Base-by-base conservation (phyloP, 2,113 vertebrate genomes). In the Lagenorhynchus albirostris region DNA sequence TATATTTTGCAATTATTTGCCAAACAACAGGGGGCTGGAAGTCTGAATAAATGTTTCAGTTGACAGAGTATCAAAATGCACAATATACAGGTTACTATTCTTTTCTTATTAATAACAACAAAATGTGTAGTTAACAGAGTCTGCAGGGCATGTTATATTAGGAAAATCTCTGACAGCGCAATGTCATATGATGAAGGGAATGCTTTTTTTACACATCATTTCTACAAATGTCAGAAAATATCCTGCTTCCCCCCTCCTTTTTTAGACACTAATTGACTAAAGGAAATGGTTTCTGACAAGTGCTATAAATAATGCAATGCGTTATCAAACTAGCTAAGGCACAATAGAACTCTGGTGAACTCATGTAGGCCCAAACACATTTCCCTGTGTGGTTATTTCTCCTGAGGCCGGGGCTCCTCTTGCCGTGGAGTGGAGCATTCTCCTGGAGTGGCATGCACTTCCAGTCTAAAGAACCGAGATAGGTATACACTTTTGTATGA, bases 231-330 rank as follows among this genome's bases (percentile, higher is more conserved):
- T 88, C 68, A 95, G 73, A 95, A 95, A 96, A 91, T 67, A 91
- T 74, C 47, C 58, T 88, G 5, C 29, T 86, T 38, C 41, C 71
- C 44, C 33, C 25, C 31, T 68, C 74, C 63, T 74, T 74, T 77
- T 93, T 90, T 50, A 85, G 63, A 91, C 65, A 71, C 41, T 70
- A 93, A 92, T 3, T 92, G 74, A 94, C 50, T 84, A 96, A 91
- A 96, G 96, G 98, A 92, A 95, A 92, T 90, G 12, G 60, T 76
- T 96, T 97, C 84, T 93, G 70, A 94, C 63, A 96, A 62, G 12
- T 53, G 65, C 96, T 92, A 94, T 94, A 94, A 76, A 96, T 92
- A 95, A 96, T 81, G 31, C 55, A 91, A 95, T 63, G 33, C 6
- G 0, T 88, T 91, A 93, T 94, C 92, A 84, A 92, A 89, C 68